These are phyloP conservation scores for Conger conger DNA, from an alignment of 2,113 vertebrate species.

Conservation along the genomic window DNA sequence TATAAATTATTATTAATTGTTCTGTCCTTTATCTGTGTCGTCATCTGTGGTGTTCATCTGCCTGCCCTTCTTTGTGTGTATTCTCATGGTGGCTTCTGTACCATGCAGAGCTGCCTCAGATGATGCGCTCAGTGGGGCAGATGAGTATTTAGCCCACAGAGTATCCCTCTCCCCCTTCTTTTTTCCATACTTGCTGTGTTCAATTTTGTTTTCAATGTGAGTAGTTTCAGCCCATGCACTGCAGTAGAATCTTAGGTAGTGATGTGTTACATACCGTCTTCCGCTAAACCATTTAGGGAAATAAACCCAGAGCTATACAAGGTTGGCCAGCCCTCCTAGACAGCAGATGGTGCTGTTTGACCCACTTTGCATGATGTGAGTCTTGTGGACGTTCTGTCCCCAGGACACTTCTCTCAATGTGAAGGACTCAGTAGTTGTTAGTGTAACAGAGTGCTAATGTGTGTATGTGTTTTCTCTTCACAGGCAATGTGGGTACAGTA, in stretches of 20 bases:
- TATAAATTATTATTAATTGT: constrained; percentile 5
- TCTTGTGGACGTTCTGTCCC: not conserved
- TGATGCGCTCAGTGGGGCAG: not conserved
- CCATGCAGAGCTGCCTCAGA: not conserved
- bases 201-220: not conserved
- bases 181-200: not conserved
- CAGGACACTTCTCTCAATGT: not conserved
- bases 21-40: not conserved
- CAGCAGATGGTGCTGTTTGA: not conserved
- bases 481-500: constrained; percentile 89
- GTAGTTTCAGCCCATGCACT: not conserved
- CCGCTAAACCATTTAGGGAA: not conserved
- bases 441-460: not conserved
- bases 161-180: not conserved
- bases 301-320: not conserved
- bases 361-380: not conserved
- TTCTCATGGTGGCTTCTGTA: not conserved
- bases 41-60: not conserved
- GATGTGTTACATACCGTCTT: not conserved
- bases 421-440: not conserved
- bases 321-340: not conserved
- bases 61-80: not conserved
- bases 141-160: not conserved
- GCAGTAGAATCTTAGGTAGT: not conserved
- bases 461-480: constrained; percentile 30